Percentiles rank a stretch among this genome's conserved stretches.
Evolutionary conservation across 1,140 invertebrate genomes (phyloP).

Genomic region (Magallana ariakensis): DNA sequence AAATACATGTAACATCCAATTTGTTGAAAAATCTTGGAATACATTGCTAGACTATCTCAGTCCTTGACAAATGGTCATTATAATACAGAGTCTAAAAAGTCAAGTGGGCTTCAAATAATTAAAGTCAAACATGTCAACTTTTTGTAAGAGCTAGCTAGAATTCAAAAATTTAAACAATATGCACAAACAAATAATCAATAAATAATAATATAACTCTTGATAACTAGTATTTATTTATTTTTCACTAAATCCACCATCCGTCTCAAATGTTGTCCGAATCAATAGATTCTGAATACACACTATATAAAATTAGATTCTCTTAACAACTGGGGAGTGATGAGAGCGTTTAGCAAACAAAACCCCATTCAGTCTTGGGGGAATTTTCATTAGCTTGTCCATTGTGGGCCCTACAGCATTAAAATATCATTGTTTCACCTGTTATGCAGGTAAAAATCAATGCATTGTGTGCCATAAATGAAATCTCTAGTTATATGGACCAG

Average conservation of each 20-base stretch:
- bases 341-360: background rate
- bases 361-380: background rate
- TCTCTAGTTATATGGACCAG: background rate
- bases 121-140: too few species aligned
- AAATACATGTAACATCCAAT: too few species aligned
- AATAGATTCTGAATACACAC: background rate
- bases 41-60: too few species aligned
- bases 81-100: too few species aligned
- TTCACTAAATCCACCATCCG: background rate
- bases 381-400: background rate
- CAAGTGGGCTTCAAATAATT: too few species aligned
- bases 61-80: too few species aligned
- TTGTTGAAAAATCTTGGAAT: too few species aligned
- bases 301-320: background rate
- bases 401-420: background rate
- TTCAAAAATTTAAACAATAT: too few species aligned
- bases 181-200: too few species aligned
- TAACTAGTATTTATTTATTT: too few species aligned
- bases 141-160: too few species aligned
- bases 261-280: background rate
- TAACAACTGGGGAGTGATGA: background rate
- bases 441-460: background rate
- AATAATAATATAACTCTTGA: too few species aligned
- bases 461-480: conserved; percentile 11
- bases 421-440: conserved; percentile 9